Percentiles rank a stretch among this genome's conserved stretches.
These are phyloP conservation scores for Amia ocellicauda DNA, from an alignment of 2,113 vertebrate species.

Conservation along the genomic window DNA sequence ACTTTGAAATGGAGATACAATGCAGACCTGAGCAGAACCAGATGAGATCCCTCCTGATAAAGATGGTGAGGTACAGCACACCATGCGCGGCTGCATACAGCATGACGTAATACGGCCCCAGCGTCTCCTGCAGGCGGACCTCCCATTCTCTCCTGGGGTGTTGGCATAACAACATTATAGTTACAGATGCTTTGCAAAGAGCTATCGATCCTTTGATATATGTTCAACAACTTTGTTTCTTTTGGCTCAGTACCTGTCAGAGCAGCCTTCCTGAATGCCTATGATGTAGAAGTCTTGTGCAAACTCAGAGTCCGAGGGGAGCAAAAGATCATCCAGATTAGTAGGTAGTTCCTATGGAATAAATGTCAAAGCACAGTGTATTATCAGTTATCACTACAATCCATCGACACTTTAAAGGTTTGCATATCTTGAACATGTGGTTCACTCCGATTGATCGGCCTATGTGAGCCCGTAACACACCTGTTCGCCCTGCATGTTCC, in stretches of 20 bases:
- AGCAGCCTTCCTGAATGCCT: conserved; percentile 93
- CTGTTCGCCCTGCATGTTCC: conserved; percentile 98
- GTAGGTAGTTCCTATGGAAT: conserved; percentile 73
- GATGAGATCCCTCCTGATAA: conserved; percentile 91
- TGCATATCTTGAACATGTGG: no score
- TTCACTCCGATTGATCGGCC: no score
- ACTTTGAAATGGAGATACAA: background rate
- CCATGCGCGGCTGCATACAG: conserved; percentile 82
- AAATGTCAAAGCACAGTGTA: no score
- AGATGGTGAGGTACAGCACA: conserved; percentile 83
- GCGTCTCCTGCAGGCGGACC: conserved; percentile 84
- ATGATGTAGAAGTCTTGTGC: conserved; percentile 92
- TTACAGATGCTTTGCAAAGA: background rate
- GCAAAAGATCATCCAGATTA: conserved; percentile 85
- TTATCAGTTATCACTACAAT: background rate
- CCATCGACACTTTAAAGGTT: no score
- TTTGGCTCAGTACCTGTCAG: conserved; percentile 78
- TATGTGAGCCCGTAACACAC: conserved; percentile 41
- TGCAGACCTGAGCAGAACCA: conserved; percentile 94
- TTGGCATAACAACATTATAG: background rate
- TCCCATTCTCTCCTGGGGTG: conserved; percentile 88
- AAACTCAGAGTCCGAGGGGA: conserved; percentile 85
- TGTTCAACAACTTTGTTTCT: no score
- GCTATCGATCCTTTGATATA: no score
- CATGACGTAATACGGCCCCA: conserved; percentile 90